Evolutionary conservation across 1,140 invertebrate genomes (phyloP), one percentile per base, ranked within the genome.

Genomic region (Scaptomyza pallida): DNA sequence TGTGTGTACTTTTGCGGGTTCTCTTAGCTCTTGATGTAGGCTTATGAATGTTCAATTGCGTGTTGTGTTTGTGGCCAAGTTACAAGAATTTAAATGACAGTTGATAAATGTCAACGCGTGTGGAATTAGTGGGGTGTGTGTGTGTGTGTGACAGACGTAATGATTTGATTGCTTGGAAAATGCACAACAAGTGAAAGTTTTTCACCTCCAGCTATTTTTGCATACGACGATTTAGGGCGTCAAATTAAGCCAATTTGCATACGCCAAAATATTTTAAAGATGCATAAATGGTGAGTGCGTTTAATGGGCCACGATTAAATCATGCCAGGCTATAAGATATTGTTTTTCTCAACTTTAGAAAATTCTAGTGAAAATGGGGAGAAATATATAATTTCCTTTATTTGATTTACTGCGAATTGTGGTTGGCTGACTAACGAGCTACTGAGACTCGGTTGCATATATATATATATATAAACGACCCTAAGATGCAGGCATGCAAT

Each of bases 31-130:
- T 37, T n/a, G 50, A 21, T 40, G 26, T 8, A 10, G 26, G 78
- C 65, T 82, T 75, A 88, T 86, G 75, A 88, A 86, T 86, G 83
- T 88, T 82, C 48, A 75, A 75, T 74, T 86, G 80, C 63, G 48
- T 68, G 45, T 57, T 72, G 60, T 55, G n/a, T 45, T 15, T 48
- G 59, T 17, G 65, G 50, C 55, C 57, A 63, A 57, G 59, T 43
- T n/a, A 48, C 15, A 47, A 50, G 57, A 57, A 54, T 65, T 75
- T 75, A 69, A 86, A 81, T 81, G 82, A 86, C 78, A 78, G 70
- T 75, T 72, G 76, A 82, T 72, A 89, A 82, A 89, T 89, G 78
- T 82, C 64, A 78, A 56, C 78, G 82, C 68, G 81, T 85, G 80
- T 30, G 10, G 1, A 8, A 10, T 8, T 12, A 12, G 33, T 3